Conservation (phyloP, 2,888 invertebrate genomes). For the Xanthia togata region DNA sequence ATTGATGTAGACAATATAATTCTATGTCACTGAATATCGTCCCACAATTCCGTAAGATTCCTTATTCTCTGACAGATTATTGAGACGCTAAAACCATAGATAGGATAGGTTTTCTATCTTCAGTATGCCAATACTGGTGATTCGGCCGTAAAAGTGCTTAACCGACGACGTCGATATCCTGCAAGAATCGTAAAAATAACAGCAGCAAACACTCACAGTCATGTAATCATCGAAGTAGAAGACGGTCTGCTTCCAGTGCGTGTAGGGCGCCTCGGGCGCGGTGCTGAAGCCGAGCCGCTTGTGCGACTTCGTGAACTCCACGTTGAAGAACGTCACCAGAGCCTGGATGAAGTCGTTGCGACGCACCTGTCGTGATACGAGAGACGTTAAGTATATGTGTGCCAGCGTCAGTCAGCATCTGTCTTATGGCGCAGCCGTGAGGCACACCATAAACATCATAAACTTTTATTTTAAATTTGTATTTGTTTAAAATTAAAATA, state of each 20-base stretch:
- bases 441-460: too few relatives aligned
- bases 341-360: slow-evolving; percentile 99
- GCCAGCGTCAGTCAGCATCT: too few relatives aligned
- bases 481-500: too few relatives aligned
- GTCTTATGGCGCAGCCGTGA: too few relatives aligned
- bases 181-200: not conserved
- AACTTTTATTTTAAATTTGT: too few relatives aligned
- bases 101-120: too few relatives aligned
- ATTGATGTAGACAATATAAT: too few relatives aligned
- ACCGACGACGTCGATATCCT: not conserved
- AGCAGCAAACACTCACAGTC: slow-evolving; percentile 91
- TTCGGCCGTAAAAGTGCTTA: not conserved
- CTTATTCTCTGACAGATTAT: too few relatives aligned
- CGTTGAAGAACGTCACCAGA: slow-evolving; percentile 99
- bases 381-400: not conserved
- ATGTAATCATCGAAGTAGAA: slow-evolving; percentile 99
- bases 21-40: too few relatives aligned
- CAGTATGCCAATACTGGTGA: too few relatives aligned
- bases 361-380: slow-evolving; percentile 86
- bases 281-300: slow-evolving; percentile 99
- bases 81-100: too few relatives aligned
- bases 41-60: too few relatives aligned
- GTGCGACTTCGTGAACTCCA: slow-evolving; percentile 99
- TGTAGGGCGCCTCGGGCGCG: slow-evolving; percentile 99
- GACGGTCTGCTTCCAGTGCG: slow-evolving; percentile 99